These are phyloP conservation scores for Menidia beryllina DNA, from an alignment of 2,113 vertebrate genomes.

Conservation along the genomic window DNA sequence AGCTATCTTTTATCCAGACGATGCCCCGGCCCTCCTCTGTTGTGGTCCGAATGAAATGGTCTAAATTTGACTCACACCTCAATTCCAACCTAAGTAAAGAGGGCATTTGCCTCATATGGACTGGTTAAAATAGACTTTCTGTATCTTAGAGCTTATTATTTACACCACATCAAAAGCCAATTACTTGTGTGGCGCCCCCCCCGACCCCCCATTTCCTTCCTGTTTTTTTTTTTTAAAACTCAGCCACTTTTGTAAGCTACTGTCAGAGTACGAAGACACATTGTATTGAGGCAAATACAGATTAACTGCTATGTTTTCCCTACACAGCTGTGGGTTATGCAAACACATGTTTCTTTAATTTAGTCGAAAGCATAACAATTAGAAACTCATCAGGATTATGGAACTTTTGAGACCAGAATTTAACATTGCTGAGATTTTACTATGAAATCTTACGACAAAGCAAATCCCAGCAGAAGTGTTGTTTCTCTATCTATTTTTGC, in stretches of 20 bases:
- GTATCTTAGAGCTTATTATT: slow-evolving; percentile 6
- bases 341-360: slow-evolving; percentile 11
- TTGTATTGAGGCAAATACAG: slow-evolving; percentile 10
- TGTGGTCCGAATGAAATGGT: background rate
- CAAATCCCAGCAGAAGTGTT: no score
- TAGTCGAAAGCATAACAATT: background rate
- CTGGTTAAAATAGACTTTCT: background rate
- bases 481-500: no score
- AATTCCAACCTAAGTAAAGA: background rate
- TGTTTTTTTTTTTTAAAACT: background rate
- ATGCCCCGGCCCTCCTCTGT: background rate
- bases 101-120: background rate
- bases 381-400: background rate
- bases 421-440: background rate
- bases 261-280: slow-evolving; percentile 13
- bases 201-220: background rate
- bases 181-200: no score
- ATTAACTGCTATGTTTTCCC: slow-evolving; percentile 13
- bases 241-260: slow-evolving; percentile 6
- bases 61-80: background rate
- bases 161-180: background rate
- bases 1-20: background rate
- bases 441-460: no score
- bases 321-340: slow-evolving; percentile 10
- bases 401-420: background rate